Evolutionary conservation across 2,113 vertebrate genomes (phyloP).

Genomic region (Petrocephalus zakoni): DNA sequence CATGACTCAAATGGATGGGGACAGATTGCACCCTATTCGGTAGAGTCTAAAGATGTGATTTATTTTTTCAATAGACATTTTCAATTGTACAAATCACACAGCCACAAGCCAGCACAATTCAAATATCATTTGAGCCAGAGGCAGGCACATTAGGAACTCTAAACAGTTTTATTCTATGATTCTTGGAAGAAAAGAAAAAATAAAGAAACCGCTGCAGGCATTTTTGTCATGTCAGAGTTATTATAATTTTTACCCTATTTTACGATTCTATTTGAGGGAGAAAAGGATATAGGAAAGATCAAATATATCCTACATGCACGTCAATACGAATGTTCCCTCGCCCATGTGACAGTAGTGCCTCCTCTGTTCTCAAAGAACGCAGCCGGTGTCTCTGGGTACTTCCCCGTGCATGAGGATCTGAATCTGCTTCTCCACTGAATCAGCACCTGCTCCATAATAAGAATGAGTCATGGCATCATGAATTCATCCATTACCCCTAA

Average conservation of each 20-base stretch:
- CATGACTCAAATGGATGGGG: neutral
- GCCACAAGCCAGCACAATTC: neutral
- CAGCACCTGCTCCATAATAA: no score
- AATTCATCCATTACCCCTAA: neutral
- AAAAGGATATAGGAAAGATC: neutral
- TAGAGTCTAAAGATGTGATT: neutral
- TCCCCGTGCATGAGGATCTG: neutral
- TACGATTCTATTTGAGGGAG: conserved; percentile 6
- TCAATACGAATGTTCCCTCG: neutral
- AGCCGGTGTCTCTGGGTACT: neutral
- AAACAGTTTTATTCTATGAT: conserved; percentile 7
- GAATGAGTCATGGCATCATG: neutral
- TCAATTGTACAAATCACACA: conserved; percentile 8
- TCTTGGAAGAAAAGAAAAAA: conserved; percentile 2
- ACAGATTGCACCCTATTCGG: neutral
- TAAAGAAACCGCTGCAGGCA: neutral
- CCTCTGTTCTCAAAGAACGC: neutral
- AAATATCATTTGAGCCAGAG: conserved; percentile 5
- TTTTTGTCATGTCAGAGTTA: conserved; percentile 1
- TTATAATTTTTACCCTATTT: neutral
- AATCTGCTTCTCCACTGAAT: neutral
- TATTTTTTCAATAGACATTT: conserved; percentile 5
- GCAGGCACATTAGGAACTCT: neutral
- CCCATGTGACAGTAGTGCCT: neutral
- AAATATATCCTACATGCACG: conserved; percentile 1